These are phyloP conservation scores for Ptychochromis oligacanthus DNA, from an alignment of 2,113 vertebrate species.

Conservation along the genomic window DNA sequence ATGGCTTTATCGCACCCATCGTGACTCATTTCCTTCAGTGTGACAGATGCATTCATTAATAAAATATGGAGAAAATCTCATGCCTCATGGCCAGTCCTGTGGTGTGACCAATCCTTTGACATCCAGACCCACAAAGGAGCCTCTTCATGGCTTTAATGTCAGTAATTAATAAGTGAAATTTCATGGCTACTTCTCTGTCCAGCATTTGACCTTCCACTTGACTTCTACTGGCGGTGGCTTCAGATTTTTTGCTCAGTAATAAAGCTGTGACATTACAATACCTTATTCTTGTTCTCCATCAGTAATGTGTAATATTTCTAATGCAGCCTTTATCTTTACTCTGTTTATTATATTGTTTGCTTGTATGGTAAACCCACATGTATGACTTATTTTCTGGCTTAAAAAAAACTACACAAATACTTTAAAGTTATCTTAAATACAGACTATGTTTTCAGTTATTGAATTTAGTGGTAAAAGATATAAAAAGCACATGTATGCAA, in stretches of 20 bases:
- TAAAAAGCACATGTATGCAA: neutral
- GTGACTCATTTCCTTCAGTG: neutral
- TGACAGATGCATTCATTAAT: neutral
- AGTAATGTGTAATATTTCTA: neutral
- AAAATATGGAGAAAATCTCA: conserved; percentile 11
- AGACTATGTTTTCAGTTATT: neutral
- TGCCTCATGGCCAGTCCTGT: neutral
- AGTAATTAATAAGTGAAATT: conserved; percentile 21
- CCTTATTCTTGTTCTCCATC: neutral
- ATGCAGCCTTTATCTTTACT: neutral
- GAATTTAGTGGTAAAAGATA: neutral
- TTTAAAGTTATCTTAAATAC: neutral
- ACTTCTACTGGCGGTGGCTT: neutral
- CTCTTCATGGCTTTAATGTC: neutral
- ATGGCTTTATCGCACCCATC: conserved; percentile 18
- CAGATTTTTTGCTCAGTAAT: neutral
- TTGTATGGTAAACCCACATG: neutral
- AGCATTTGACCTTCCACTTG: conserved; percentile 1
- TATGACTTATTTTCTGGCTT: neutral
- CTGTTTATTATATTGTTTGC: neutral
- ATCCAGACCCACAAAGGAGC: neutral
- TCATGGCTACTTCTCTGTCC: conserved; percentile 2
- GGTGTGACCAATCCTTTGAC: conserved; percentile 29
- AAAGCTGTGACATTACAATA: neutral
- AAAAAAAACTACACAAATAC: neutral